Evolutionary conservation across 2,888 invertebrate species (phyloP), one percentile per base, ranked within the genome.

Genomic region (Augiades crinisus): DNA sequence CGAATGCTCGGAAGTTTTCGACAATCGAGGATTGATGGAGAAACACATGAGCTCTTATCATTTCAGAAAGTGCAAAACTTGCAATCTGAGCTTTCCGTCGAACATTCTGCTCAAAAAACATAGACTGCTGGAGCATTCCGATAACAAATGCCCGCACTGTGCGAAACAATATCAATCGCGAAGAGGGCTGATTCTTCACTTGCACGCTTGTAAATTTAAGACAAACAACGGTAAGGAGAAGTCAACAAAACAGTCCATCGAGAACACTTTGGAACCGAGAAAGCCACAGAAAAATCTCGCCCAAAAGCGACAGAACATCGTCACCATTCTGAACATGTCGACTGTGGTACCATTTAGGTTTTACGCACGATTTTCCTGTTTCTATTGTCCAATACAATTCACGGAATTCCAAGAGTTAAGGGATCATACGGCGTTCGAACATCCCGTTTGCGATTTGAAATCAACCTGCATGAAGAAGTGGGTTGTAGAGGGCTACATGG

Each of bases 311-410:
- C 71, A 62, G 10, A 74, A 75, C 45, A 68, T 87, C 6, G 77
- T 79, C 0, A 73, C 68, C 13, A 67, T 88, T 8, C 60, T 87
- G 0, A 85, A 84, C 47, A 81, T 78, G 72, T 78, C 84, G 0
- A 81, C 82, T 0, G 81, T 74, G 1, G 58, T 85, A n/a, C 87
- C 87, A 0, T 87, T 87, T 38, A 85, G 81, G 55, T 83, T 70
- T 53, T 70, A 78, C 67, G 78, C 73, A 46, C 72, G 70, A 44
- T 83, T 86, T 45, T 58, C 77, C 14, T 88, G 88, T 57, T 88
- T 87, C 49, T 88, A 82, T 50, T 88, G 87, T 54, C 60, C 78
- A 0, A 72, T 75, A 64, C 74, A 81, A 44, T 87, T 81, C 33
- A 63, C 57, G 0, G 68, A 73, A 13, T 79, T 81, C 47, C 68